phyloP scores from a whole-genome alignment of 2,888 invertebrate species.

The Diogma glabrata region DNA sequence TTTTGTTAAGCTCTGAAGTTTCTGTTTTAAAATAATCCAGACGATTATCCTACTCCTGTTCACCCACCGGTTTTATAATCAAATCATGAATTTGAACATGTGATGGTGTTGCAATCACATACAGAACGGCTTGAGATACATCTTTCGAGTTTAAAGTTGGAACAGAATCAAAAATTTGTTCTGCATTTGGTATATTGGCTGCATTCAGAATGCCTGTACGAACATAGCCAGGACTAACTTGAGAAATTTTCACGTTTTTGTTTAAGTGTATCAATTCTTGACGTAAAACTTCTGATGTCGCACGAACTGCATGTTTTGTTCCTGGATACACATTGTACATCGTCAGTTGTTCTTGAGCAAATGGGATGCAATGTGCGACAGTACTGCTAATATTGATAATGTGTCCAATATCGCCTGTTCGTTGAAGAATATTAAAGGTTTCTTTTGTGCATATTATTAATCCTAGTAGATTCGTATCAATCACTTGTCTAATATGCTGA shows the following conservation, averaged over 20 bases:
- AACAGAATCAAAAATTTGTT: too few relatives aligned
- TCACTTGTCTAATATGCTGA: slow-evolving; percentile 19
- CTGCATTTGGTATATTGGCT: too few relatives aligned
- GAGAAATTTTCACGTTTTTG: neutral
- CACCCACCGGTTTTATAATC: too few relatives aligned
- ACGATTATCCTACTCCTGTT: too few relatives aligned
- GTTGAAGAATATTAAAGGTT: slow-evolving; percentile 33
- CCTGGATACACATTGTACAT: slow-evolving; percentile 25
- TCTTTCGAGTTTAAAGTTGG: too few relatives aligned
- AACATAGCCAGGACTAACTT: neutral
- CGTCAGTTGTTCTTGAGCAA: slow-evolving; percentile 19
- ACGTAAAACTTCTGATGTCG: slow-evolving; percentile 28
- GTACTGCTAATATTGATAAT: slow-evolving; percentile 29
- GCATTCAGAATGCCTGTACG: neutral
- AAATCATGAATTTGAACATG: too few relatives aligned
- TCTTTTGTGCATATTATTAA: slow-evolving; percentile 31
- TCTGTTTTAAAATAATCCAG: too few relatives aligned
- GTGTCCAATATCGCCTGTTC: slow-evolving; percentile 25
- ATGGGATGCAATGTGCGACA: slow-evolving; percentile 33
- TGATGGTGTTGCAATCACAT: too few relatives aligned
- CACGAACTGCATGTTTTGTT: slow-evolving; percentile 29
- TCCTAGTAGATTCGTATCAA: slow-evolving; percentile 33
- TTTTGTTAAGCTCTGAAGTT: too few relatives aligned
- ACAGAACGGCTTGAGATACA: too few relatives aligned
- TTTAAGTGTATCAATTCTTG: slow-evolving; percentile 26